These are phyloP conservation scores for Elaphurus davidianus DNA, from an alignment of 2,113 vertebrate species.

Conservation along the genomic window DNA sequence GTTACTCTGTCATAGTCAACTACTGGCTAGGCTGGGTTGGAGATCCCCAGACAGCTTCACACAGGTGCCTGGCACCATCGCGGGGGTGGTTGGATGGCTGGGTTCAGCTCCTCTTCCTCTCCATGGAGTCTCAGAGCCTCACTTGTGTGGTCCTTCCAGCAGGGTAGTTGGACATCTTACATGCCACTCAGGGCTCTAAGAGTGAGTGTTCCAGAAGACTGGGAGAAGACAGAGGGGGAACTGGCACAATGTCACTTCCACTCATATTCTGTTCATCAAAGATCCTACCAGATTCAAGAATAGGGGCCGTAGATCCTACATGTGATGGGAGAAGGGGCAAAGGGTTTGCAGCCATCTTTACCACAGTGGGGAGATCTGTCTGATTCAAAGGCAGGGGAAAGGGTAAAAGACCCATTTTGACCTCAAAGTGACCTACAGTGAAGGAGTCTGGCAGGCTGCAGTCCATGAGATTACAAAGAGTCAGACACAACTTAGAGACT, in stretches of 20 bases:
- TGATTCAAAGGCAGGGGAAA: neutral
- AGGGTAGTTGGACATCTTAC: neutral
- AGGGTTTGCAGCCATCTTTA: neutral
- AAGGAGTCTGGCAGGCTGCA: neutral
- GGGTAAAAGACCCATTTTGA: neutral
- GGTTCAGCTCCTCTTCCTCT: neutral
- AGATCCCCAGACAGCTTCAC: neutral
- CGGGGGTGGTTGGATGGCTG: neutral
- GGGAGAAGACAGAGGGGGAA: neutral
- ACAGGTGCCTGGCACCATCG: neutral
- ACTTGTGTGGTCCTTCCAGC: neutral
- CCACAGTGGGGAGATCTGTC: neutral
- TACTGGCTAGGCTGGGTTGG: no score
- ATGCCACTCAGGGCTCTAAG: neutral
- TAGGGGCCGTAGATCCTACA: neutral
- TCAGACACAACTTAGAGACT: neutral
- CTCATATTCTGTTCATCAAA: neutral
- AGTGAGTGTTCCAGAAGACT: neutral
- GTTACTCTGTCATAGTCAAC: neutral
- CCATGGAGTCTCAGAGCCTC: neutral
- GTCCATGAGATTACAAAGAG: neutral
- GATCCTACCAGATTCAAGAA: neutral
- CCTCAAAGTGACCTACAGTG: neutral
- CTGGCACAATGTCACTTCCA: neutral
- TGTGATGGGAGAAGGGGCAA: neutral